Base-by-base conservation (phyloP, 1,140 invertebrate species). In the Arion vulgaris region DNA sequence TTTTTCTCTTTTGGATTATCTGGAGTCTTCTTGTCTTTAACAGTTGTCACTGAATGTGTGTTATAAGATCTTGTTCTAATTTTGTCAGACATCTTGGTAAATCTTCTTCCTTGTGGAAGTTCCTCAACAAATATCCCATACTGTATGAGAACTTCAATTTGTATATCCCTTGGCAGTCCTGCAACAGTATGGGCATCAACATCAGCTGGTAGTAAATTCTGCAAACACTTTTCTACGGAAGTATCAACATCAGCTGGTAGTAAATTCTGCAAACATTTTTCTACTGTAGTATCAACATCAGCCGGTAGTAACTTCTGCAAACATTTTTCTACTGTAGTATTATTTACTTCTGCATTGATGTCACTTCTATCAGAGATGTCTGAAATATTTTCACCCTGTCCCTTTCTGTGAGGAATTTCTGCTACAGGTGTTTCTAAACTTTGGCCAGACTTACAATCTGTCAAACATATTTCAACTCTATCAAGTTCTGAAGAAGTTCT, bases 111-210 rank as follows among this genome's bases (percentile, higher is more conserved):
- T 26, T 79, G 26, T 17, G 13, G 51, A 38, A 26, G 41, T 39
- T 62, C 26, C 38, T 79, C 57, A 9, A 79, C 53, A 62, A 23
- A 36, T 26, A 79, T 79, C 26, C 76, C 76, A 41, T 66, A 79
- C 34, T 68, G 34, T 79, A n/a, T 26, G 36, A 79, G 57, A 32
- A 79, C 76, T 66, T 68, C 62, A 0, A 66, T 62, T n/a, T 79
- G 76, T 38, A 79, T 45, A 38, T 68, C 53, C 51, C 9, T 1
- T 39, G 76, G 76, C 53, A 79, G 57, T 68, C 68, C 53, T 66
- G 28, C 15, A 23, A 79, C 23, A 5, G 23, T 68, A 1, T 68
- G 9, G 2, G n/a, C 51, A 45, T 79, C 76, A 79, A 79, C 49
- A 39, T 41, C 15, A n/a, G 19, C 34, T 9, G 76, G 57, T 23